A percentile compares a stretch with the other conserved stretches of the same genome.
phyloP scores from a whole-genome alignment of 2,113 vertebrate species.

The Prunella fulvescens region DNA sequence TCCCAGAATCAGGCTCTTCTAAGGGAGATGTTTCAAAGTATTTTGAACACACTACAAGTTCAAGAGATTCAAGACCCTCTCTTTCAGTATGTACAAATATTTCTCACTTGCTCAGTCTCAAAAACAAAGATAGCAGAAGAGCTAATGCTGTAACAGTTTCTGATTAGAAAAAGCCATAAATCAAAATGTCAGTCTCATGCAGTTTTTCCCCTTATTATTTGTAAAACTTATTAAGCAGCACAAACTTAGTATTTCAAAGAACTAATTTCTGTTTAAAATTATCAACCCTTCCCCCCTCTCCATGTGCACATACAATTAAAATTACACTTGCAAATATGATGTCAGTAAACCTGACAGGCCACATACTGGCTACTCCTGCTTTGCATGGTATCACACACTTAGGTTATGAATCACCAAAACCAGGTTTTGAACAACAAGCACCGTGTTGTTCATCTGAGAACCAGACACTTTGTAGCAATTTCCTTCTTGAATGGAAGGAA shows the following conservation, averaged over 20 bases:
- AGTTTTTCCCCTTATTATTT: background rate
- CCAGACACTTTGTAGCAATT: background rate
- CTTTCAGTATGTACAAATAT: background rate
- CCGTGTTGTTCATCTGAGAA: background rate
- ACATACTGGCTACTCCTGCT: background rate
- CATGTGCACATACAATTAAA: background rate
- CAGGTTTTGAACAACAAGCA: constrained; percentile 4
- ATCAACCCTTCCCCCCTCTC: background rate
- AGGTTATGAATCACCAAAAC: background rate
- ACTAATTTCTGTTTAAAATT: background rate
- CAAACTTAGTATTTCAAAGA: background rate
- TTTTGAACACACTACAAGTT: background rate
- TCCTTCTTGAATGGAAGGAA: constrained; percentile 2
- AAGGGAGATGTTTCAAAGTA: background rate
- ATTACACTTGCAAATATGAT: constrained; percentile 31
- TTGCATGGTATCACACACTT: background rate
- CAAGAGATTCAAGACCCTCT: background rate
- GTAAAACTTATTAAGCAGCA: background rate
- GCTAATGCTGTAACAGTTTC: background rate
- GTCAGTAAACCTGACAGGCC: background rate
- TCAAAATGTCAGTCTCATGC: background rate
- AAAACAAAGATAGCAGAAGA: background rate
- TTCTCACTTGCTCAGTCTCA: background rate
- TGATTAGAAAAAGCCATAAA: background rate
- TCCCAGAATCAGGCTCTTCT: background rate